Base-by-base conservation (phyloP, 2,113 vertebrate species). In the Tricholaema leucomelas region DNA sequence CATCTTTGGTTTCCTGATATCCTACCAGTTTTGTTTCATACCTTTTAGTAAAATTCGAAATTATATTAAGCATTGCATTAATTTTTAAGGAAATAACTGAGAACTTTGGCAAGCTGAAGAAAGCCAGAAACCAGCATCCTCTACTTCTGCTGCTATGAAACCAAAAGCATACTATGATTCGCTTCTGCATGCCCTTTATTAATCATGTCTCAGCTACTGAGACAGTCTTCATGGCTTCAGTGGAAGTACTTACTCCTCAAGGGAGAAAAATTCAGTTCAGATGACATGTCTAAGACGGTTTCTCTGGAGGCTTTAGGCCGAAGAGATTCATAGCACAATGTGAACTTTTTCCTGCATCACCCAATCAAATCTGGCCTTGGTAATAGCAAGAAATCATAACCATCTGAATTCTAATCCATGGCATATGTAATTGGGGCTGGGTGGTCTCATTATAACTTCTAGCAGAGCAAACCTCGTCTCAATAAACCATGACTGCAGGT, bases 341-440 rank as follows among this genome's bases (percentile, higher is more conserved):
- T 79, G 24, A 72, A 79, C 33, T 66, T n/a, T 30, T 79, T 85
- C 74, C 81, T 79, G 23, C 81, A 40, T 91, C 91, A 85, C 56
- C 71, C 88, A 86, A 93, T 88, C 74, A 90, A 93, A 90, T 95
- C 86, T 93, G 91, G 86, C 86, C 71, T 75, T 75, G 42, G 67
- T 82, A 96, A 91, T n/a, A 95, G 81, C 46, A 52, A 91, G 64
- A 95, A 95, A 96, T 96, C 86, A 80, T 85, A 91, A 94, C 93
- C 95, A 96, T 94, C 91, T 96, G 94, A 96, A 88, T 93, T 79
- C 40, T 95, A 95, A 96, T 96, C 91, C 56, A 8, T 89, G 92
- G 94, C 94, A 87, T 95, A 94, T 96, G 94, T 91, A 82, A 15
- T 35, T 0, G 0, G 90, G 79, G 42, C 94, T 95, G 95, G 95